Percentiles rank a stretch among this genome's conserved stretches.
Conservation (phyloP, 2,113 vertebrate species). For the Nestor notabilis region DNA sequence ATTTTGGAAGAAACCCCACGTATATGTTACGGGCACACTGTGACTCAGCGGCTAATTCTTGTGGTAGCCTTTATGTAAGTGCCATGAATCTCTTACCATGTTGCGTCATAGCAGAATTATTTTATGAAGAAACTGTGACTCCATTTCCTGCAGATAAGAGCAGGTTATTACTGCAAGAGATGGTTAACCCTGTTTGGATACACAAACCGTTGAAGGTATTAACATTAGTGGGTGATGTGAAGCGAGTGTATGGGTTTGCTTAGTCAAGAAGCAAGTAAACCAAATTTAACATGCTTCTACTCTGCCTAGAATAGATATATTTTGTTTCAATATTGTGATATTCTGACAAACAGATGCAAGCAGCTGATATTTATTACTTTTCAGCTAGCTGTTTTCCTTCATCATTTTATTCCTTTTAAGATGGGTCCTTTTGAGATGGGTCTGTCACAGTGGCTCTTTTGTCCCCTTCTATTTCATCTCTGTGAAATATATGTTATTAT, state of each 20-base stretch:
- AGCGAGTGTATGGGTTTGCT: not conserved
- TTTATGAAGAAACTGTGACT: slow-evolving; percentile 60
- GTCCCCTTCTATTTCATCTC: not conserved
- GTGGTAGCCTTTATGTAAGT: not conserved
- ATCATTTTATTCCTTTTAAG: not conserved
- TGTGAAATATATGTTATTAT: not conserved
- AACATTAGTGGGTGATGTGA: not conserved
- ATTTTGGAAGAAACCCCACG: not conserved
- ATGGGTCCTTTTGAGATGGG: not conserved
- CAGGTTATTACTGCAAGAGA: not conserved
- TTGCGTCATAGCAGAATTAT: not conserved
- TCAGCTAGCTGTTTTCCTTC: not conserved
- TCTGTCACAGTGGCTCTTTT: not conserved
- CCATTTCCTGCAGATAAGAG: slow-evolving; percentile 46
- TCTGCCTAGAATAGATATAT: not conserved
- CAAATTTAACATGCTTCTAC: not conserved
- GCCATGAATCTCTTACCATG: not conserved
- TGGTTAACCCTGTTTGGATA: not conserved
- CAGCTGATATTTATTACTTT: not conserved
- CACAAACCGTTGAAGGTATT: not conserved
- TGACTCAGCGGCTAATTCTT: not conserved
- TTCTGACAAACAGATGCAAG: not conserved
- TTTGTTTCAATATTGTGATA: not conserved
- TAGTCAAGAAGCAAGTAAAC: not conserved
- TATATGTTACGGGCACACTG: not conserved